Evolutionary conservation across 2,113 vertebrate species (phyloP), one percentile per base, ranked within the genome.

Genomic region (Procapra przewalskii): DNA sequence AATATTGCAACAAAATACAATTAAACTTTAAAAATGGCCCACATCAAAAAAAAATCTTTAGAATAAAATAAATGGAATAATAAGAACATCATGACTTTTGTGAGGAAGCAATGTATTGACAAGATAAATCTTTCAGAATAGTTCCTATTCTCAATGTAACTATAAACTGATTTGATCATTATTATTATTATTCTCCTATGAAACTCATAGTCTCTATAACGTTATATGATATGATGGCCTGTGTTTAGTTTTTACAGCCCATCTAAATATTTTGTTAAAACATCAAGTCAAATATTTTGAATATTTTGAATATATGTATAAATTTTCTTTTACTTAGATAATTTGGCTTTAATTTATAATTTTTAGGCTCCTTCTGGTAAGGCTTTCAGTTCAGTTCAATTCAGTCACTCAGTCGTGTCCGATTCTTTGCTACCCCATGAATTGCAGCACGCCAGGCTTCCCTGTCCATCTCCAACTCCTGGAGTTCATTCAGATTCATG

Each of bases 331-430:
- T 75, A 94, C 90, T 33, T 50, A 43, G 27, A 54, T 64, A 59
- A 88, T 45, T 92, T 89, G 86, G n/a, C 25, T 7, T 88, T 64
- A 54, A 55, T 91, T 96, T 64, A 85, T 60, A 88, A 85, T 88
- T 33, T 9, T 86, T 96, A 71, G 4, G 4, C 48, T 79, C 33
- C 29, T 97, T 92, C 67, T 94, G 89, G 45, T 91, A 93, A 97
- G 16, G 80, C 25, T 96, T 77, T 43, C 43, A 43, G 43, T 43
- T 43, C 43, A 43, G 43, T 43, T 43, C 43, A 43, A 43, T 43
- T 43, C 43, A 43, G 43, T 43, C 43, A 5, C 43, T 43, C 43
- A 43, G 43, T 43, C 5, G 43, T 43, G 43, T 43, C 43, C 43
- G 5, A 43, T 43, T 43, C 43, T 43, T 43, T 43, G 43, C 43